Percentiles rank a stretch among this genome's conserved stretches.
Conservation (phyloP, 2,888 invertebrate genomes). For the Nineta flava region DNA sequence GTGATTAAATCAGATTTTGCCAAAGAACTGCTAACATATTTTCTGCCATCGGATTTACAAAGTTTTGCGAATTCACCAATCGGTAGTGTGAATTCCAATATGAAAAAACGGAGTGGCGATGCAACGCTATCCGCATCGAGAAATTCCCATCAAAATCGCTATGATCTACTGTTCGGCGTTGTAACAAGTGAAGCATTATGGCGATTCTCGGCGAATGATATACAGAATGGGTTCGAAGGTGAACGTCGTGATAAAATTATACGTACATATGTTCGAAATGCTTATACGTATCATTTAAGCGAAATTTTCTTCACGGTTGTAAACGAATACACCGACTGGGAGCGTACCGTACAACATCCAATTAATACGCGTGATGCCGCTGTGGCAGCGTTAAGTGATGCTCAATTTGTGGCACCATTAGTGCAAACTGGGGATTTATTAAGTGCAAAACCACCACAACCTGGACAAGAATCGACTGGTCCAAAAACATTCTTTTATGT, state of each 20-base stretch:
- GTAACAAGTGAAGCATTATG: constrained; percentile 86
- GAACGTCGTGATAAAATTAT: constrained; percentile 75
- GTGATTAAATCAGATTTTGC: constrained; percentile 80
- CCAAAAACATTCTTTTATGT: constrained; percentile 79
- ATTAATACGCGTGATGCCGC: constrained; percentile 79
- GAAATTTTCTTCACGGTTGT: constrained; percentile 94
- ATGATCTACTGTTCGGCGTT: constrained; percentile 80
- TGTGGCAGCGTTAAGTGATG: constrained; percentile 83
- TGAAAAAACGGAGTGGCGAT: constrained; percentile 41
- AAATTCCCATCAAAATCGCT: constrained; percentile 41
- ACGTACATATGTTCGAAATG: constrained; percentile 84
- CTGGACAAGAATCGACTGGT: constrained; percentile 39
- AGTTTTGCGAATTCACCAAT: constrained; percentile 41
- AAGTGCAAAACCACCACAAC: constrained; percentile 48
- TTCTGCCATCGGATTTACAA: constrained; percentile 46
- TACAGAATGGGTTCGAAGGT: constrained; percentile 73
- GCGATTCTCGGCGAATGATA: constrained; percentile 71
- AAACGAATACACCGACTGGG: constrained; percentile 98
- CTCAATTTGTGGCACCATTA: constrained; percentile 82
- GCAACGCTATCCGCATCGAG: constrained; percentile 35
- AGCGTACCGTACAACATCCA: constrained; percentile 76
- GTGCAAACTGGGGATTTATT: constrained; percentile 72
- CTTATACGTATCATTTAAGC: constrained; percentile 87
- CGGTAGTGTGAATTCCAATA: constrained; percentile 40
- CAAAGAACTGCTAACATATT: constrained; percentile 58